Evolutionary conservation across 2,113 vertebrate genomes (phyloP), one percentile per base, ranked within the genome.

Genomic region (Fulmarus glacialis): DNA sequence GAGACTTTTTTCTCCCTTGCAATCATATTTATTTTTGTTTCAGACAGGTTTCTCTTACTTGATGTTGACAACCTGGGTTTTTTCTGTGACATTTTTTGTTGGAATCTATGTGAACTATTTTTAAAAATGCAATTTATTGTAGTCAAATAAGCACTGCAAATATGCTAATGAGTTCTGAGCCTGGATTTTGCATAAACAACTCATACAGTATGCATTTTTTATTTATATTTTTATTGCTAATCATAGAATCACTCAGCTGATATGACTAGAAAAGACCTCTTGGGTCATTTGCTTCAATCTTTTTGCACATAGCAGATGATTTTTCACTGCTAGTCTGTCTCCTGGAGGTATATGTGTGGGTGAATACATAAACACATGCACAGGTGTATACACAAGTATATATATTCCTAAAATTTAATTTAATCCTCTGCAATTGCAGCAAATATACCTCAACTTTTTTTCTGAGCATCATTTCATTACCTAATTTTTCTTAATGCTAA

Each of bases 161-260:
- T 58, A 94, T 67, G 34, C 12, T 94, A 95, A 90, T 83, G 29
- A 82, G 6, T 93, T 93, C 53, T 81, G n/a, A 96, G 78, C 36
- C 45, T 59, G 8, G 36, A 86, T 95, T 97, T 93, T 95, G 21
- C n/a, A 93, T 89, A 80, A 93, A 45, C 42, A 90, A 52, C 27
- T 90, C 27, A 42, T 40, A 84, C 6, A 38, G 8, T n/a, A 40
- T 82, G 34, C 16, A 75, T 4, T 66, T 85, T 92, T 81, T 32
- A 70, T 85, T 95, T 73, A 47, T 84, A 73, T 58, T 91, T 95
- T 84, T 75, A 78, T 78, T 71, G 29, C 42, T 86, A 92, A 72
- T 92, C 71, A 87, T 43, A 81, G 62, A 89, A 70, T 59, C 52
- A 50, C 43, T 71, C 52, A 80, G 7, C 47, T 82, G 73, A 79